Evolutionary conservation across 2,888 invertebrate genomes (phyloP).

Genomic region (Stenichneumon culpator): DNA sequence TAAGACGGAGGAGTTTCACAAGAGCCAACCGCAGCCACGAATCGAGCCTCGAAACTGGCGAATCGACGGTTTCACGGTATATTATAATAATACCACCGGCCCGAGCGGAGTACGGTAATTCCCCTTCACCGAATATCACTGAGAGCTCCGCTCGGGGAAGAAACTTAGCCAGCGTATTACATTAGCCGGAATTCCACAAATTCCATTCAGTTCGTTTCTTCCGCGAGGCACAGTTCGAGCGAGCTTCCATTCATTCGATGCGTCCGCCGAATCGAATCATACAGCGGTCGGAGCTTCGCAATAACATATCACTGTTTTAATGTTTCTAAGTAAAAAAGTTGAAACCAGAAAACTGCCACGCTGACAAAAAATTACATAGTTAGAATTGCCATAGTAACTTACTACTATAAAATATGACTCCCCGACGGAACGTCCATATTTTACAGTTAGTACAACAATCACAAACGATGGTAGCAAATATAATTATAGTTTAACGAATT

Average conservation of each 20-base stretch:
- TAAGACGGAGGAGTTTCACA: constrained; percentile 35
- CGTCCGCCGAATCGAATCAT: not conserved
- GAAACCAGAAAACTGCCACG: not conserved
- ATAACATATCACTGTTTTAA: not conserved
- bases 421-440: too few relatives aligned
- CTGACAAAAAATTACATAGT: too few relatives aligned
- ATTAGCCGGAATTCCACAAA: constrained; percentile 20
- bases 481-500: too few relatives aligned
- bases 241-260: not conserved
- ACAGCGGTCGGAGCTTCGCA: not conserved
- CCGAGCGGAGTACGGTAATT: constrained; percentile 16
- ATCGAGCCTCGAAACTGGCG: constrained; percentile 36
- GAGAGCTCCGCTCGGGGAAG: constrained; percentile 7
- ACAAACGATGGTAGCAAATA: too few relatives aligned
- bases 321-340: not conserved
- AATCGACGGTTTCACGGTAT: constrained; percentile 36
- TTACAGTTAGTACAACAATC: too few relatives aligned
- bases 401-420: not conserved
- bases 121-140: constrained; percentile 62
- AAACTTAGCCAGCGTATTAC: constrained; percentile 4
- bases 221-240: not conserved
- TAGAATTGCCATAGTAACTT: too few relatives aligned
- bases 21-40: not conserved
- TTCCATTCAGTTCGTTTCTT: constrained; percentile 21
- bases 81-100: constrained; percentile 46